A percentile compares a stretch with the other conserved stretches of the same genome.
These are phyloP conservation scores for Panonychus citri DNA, from an alignment of 1,140 invertebrate species.

Conservation along the genomic window DNA sequence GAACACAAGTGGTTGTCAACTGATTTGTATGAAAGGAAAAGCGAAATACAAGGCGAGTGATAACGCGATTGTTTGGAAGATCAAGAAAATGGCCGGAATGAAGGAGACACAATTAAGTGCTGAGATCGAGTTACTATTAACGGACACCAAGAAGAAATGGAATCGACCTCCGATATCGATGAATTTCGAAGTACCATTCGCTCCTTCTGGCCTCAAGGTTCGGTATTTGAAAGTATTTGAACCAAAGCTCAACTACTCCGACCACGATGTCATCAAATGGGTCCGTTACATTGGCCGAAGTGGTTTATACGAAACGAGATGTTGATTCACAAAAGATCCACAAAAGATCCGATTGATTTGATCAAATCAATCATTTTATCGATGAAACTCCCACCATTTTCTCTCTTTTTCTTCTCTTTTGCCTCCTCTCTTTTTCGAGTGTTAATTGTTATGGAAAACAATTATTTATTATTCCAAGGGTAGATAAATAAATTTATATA, in stretches of 20 bases:
- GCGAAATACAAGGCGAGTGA: constrained; percentile 99
- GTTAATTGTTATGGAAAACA: too few relatives aligned
- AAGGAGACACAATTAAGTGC: constrained; percentile 98
- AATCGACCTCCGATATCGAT: constrained; percentile 99
- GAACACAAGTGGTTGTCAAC: constrained; percentile 93
- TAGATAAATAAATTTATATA: too few relatives aligned
- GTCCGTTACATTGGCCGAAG: constrained; percentile 96
- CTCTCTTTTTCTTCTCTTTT: too few relatives aligned
- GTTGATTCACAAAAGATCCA: constrained; percentile 35
- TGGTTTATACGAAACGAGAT: constrained; percentile 95
- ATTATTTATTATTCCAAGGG: too few relatives aligned
- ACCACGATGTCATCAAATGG: constrained; percentile 99
- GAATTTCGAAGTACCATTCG: constrained; percentile 92
- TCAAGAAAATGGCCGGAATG: constrained; percentile 99
- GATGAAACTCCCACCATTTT: too few relatives aligned
- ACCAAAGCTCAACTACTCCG: constrained; percentile 97
- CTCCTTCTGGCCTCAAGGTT: constrained; percentile 95
- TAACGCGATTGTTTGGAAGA: constrained; percentile 99
- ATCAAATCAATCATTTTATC: too few relatives aligned
- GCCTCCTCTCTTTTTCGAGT: too few relatives aligned
- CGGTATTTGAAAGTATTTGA: constrained; percentile 99
- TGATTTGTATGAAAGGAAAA: constrained; percentile 97
- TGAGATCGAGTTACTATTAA: constrained; percentile 96
- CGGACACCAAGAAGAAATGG: constrained; percentile 99
- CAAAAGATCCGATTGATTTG: too few relatives aligned